A percentile compares a stretch with the other conserved stretches of the same genome.
Evolutionary conservation across 2,797 vertebrate genomes (phyloP).

Genomic region (Clarias pachynema): DNA sequence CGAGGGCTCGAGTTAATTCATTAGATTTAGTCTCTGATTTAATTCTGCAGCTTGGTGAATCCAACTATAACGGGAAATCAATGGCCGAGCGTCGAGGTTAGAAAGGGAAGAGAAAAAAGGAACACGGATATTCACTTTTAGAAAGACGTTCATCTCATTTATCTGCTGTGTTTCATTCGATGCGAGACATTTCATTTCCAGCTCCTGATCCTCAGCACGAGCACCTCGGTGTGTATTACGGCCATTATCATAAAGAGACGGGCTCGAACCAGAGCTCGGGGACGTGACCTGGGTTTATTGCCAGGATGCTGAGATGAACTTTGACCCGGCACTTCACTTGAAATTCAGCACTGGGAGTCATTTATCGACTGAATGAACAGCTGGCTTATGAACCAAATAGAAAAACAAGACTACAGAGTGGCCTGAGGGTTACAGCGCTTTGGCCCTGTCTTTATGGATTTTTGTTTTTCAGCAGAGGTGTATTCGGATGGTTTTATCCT

Average conservation of each 20-base stretch:
- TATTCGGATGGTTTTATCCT: not conserved
- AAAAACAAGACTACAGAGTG: not conserved
- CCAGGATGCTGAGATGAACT: not conserved
- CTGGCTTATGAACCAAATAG: not conserved
- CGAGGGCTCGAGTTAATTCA: not conserved
- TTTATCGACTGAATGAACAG: conserved; percentile 11
- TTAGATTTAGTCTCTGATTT: conserved; percentile 9
- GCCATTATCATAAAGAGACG: not conserved
- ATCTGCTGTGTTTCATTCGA: not conserved
- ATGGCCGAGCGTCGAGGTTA: not conserved
- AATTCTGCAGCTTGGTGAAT: not conserved
- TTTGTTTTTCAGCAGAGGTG: not conserved
- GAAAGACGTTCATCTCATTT: not conserved
- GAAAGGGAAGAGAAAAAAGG: not conserved
- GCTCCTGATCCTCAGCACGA: not conserved
- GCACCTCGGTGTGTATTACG: too few relatives aligned
- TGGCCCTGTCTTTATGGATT: not conserved
- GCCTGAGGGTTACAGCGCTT: not conserved
- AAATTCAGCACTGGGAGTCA: conserved; percentile 4
- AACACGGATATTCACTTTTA: not conserved
- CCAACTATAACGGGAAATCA: not conserved
- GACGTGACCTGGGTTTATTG: not conserved
- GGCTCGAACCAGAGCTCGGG: not conserved
- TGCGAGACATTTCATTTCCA: not conserved
- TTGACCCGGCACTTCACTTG: not conserved